Conservation (phyloP, 2,797 vertebrate species). For the Syngnathus rostellatus region DNA sequence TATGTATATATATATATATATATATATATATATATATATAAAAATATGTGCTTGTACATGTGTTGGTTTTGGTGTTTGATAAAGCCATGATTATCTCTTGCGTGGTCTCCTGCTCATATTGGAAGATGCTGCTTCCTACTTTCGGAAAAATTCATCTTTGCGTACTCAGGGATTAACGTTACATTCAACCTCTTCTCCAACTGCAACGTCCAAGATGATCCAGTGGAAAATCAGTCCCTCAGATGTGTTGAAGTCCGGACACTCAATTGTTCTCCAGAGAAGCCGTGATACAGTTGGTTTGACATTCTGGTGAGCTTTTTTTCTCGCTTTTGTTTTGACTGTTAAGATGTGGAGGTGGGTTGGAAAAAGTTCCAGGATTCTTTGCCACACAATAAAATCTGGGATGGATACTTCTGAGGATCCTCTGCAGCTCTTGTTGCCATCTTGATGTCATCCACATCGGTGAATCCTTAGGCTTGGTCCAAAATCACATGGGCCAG, state of each 20-base stretch:
- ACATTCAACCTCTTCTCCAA: neutral
- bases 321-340: constrained; percentile 24
- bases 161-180: neutral
- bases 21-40: constrained; percentile 9
- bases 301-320: constrained; percentile 58
- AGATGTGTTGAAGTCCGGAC: constrained; percentile 12
- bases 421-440: too few relatives aligned
- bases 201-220: neutral
- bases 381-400: too few relatives aligned
- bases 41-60: constrained; percentile 47
- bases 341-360: too few relatives aligned
- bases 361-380: constrained; percentile 9
- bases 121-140: constrained; percentile 14
- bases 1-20: constrained; percentile 10
- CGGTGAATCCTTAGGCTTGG: too few relatives aligned
- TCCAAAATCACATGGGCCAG: too few relatives aligned
- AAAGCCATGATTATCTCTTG: constrained; percentile 25
- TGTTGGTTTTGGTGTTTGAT: constrained; percentile 44
- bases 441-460: too few relatives aligned
- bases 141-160: neutral
- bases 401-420: too few relatives aligned
- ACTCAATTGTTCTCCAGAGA: constrained; percentile 18
- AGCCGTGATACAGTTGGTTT: constrained; percentile 71
- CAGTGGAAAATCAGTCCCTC: neutral
- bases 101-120: constrained; percentile 33